These are phyloP conservation scores for Pseudococcus jackbeardsleyi DNA, from an alignment of 2,888 invertebrate genomes.

Conservation along the genomic window DNA sequence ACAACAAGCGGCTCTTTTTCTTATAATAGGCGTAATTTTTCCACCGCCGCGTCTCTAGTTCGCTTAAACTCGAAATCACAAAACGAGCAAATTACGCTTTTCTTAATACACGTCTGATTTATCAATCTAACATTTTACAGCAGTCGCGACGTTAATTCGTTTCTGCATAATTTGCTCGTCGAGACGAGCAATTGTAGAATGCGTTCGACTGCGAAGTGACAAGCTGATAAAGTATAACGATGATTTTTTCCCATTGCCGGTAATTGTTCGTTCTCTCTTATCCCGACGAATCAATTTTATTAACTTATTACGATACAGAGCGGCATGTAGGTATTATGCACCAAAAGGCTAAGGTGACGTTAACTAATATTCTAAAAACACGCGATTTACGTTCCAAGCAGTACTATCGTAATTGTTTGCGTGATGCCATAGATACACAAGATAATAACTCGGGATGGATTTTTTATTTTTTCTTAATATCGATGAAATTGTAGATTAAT, in stretches of 20 bases:
- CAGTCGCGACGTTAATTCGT: not conserved
- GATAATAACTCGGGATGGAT: conserved; percentile 34
- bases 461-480: conserved; percentile 21
- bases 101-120: conserved; percentile 37
- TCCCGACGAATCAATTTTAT: conserved; percentile 45
- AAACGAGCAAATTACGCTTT: conserved; percentile 14
- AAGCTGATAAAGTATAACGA: conserved; percentile 16
- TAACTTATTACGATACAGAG: conserved; percentile 42
- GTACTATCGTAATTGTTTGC: conserved; percentile 63
- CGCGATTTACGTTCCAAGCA: conserved; percentile 64
- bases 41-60: not conserved
- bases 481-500: conserved; percentile 40
- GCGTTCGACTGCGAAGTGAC: not conserved
- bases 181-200: not conserved
- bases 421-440: conserved; percentile 62
- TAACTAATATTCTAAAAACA: conserved; percentile 56
- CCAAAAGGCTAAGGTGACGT: conserved; percentile 55
- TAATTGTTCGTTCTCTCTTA: conserved; percentile 43
- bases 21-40: conserved; percentile 43
- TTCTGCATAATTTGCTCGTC: conserved; percentile 13
- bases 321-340: conserved; percentile 33
- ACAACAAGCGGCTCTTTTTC: conserved; percentile 40
- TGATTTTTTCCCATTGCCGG: conserved; percentile 21
- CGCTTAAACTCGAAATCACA: not conserved
- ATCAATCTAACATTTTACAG: not conserved